Percentiles rank a stretch among this genome's conserved stretches.
These are phyloP conservation scores for Agapetus fuscipes DNA, from an alignment of 2,888 invertebrate genomes.

Conservation along the genomic window DNA sequence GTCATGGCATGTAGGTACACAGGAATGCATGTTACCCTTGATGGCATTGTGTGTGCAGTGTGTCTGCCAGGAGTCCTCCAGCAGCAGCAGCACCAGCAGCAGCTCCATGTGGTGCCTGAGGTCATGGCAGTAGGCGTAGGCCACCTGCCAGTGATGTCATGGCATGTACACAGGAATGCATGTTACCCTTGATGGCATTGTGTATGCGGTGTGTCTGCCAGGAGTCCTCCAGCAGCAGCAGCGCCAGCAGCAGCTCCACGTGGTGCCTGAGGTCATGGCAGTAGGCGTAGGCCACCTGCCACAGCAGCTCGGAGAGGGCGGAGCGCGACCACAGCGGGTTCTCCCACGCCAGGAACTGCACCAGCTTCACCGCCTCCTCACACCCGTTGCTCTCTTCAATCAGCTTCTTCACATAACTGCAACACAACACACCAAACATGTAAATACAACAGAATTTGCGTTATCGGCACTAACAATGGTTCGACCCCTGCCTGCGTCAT, in stretches of 20 bases:
- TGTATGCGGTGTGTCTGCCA: slow-evolving; percentile 94
- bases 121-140: slow-evolving; percentile 90
- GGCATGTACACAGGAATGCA: no score
- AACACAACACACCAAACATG: slow-evolving; percentile 21
- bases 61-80: slow-evolving; percentile 95
- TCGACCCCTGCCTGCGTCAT: no score
- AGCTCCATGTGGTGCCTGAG: slow-evolving; percentile 87
- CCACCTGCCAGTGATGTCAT: slow-evolving; percentile 89
- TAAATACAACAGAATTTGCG: background rate
- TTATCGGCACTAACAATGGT: no score
- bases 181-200: slow-evolving; percentile 80
- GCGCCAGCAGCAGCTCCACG: slow-evolving; percentile 77
- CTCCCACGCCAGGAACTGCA: slow-evolving; percentile 95
- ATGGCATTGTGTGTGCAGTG: slow-evolving; percentile 90
- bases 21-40: no score
- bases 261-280: slow-evolving; percentile 91
- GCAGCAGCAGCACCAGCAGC: slow-evolving; percentile 71
- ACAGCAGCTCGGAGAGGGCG: slow-evolving; percentile 81
- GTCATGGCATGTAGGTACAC: no score
- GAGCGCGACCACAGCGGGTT: slow-evolving; percentile 88
- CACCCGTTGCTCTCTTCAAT: slow-evolving; percentile 90
- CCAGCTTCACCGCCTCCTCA: slow-evolving; percentile 80
- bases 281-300: slow-evolving; percentile 85
- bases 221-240: slow-evolving; percentile 85
- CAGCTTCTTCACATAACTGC: slow-evolving; percentile 84